Evolutionary conservation across 2,797 vertebrate genomes (phyloP), one percentile per base, ranked within the genome.

Genomic region (Chrosomus eos): DNA sequence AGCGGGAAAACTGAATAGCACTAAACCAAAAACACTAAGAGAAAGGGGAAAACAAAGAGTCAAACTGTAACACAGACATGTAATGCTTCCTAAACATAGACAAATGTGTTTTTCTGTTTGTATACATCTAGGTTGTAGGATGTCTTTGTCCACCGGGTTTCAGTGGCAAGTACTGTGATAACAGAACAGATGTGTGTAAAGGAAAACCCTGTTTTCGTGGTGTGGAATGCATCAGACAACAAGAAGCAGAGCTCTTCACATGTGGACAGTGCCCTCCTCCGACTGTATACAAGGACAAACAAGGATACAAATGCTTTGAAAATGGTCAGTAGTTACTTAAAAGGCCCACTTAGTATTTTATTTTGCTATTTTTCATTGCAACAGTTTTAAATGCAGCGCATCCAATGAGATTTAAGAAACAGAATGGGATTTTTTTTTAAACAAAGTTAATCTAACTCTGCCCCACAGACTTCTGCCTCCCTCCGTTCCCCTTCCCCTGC

Each of bases 251-350:
- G 7, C 88, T 80, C 70, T 96, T 95, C 90, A 89, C 90, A 83
- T 97, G 96, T 62, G 94, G 89, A 43, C 81, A 85, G 48, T 97
- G 96, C 85, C 96, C 96, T 11, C 5, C 82, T 10, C 91, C 90
- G 2, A 94, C 93, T 0, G 88, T 95, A n/a, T 76, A 91, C 23
- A 81, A 58, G 2, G 90, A 86, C 21, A 93, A 90, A 80, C 86
- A 90, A 75, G 96, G 96, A 84, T 95, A 96, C 92, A 97, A 96
- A 89, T 97, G 96, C 85, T 96, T 97, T 83, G 89, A 95, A 51
- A 93, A 94, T 14, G 94, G 96, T 96, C 48, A 72, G 93, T 89
- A 79, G 48, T 28, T 43, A 82, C 73, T 33, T 60, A 48, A 79
- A 79, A 38, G 48, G 33, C 45, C 77, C 51, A 64, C 19, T 48